Evolutionary conservation across 2,888 invertebrate species (phyloP).

Genomic region (Lasioglossum villosulum): DNA sequence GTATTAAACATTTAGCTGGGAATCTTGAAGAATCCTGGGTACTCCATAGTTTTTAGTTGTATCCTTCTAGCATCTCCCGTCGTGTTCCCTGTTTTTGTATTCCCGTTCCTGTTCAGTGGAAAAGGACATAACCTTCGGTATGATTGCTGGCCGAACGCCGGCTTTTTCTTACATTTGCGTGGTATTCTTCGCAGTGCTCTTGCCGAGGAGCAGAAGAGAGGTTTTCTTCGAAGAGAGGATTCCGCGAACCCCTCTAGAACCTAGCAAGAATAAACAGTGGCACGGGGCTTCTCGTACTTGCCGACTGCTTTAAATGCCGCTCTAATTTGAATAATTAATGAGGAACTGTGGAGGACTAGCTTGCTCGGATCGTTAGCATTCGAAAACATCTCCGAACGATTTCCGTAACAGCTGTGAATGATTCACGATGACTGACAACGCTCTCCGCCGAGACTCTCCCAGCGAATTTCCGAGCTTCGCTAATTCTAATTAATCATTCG

Average conservation of each 20-base stretch:
- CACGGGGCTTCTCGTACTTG: neutral
- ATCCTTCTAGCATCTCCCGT: constrained; percentile 44
- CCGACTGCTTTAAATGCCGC: constrained; percentile 12
- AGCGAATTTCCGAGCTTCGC: neutral
- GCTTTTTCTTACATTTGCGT: constrained; percentile 65
- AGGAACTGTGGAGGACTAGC: constrained; percentile 12
- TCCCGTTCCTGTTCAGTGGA: constrained; percentile 48
- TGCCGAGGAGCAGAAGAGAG: constrained; percentile 37
- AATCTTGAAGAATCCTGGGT: constrained; percentile 38
- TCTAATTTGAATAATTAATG: constrained; percentile 47
- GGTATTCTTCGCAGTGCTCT: constrained; percentile 32
- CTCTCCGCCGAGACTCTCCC: neutral
- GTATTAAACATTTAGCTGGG: constrained; percentile 6
- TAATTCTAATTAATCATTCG: neutral
- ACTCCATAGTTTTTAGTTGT: constrained; percentile 24
- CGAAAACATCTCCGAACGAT: constrained; percentile 4
- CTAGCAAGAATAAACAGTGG: constrained; percentile 42
- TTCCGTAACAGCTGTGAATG: constrained; percentile 12
- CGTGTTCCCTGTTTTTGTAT: constrained; percentile 52
- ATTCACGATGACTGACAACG: constrained; percentile 9
- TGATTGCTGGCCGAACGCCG: constrained; percentile 53
- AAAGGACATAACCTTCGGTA: constrained; percentile 65
- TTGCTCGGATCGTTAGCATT: constrained; percentile 20
- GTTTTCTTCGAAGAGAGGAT: constrained; percentile 62
- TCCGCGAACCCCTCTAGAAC: constrained; percentile 51